phyloP scores from a whole-genome alignment of 2,113 vertebrate genomes.

The Ictalurus punctatus region DNA sequence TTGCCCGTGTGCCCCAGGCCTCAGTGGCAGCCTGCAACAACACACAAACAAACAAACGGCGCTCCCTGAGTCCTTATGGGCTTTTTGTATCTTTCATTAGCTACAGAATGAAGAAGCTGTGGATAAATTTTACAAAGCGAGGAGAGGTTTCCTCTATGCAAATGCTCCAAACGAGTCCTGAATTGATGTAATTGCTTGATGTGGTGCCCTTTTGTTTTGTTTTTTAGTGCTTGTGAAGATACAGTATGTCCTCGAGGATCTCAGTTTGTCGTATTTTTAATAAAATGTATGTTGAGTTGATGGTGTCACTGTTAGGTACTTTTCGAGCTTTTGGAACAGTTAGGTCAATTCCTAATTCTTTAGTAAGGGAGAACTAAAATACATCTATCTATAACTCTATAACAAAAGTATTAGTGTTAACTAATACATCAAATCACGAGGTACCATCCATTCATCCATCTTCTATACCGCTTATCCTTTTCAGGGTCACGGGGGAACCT shows the following conservation, averaged over 20 bases:
- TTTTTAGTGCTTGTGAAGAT: conserved; percentile 5
- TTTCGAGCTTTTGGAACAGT: not conserved
- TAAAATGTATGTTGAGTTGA: not conserved
- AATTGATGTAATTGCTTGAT: not conserved
- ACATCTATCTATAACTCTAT: not conserved
- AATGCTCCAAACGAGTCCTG: conserved; percentile 36
- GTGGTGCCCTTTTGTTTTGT: not conserved
- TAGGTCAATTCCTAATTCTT: not conserved
- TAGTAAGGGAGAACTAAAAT: not conserved
- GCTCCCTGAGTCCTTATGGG: conserved; percentile 67
- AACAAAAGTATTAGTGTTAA: not conserved
- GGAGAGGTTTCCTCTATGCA: conserved; percentile 49
- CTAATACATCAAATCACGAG: not conserved
- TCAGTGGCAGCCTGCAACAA: conserved; percentile 49
- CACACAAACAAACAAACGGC: conserved; percentile 75
- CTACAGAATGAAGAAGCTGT: conserved; percentile 62
- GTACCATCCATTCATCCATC: too few relatives aligned
- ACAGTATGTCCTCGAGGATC: not conserved
- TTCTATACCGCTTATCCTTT: too few relatives aligned
- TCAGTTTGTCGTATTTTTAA: not conserved
- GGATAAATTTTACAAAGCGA: conserved; percentile 50
- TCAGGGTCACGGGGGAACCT: too few relatives aligned
- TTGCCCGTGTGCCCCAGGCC: conserved; percentile 36
- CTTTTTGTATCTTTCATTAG: conserved; percentile 76
- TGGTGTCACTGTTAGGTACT: not conserved